Conservation (phyloP, 2,113 vertebrate species). For the Gadus macrocephalus region DNA sequence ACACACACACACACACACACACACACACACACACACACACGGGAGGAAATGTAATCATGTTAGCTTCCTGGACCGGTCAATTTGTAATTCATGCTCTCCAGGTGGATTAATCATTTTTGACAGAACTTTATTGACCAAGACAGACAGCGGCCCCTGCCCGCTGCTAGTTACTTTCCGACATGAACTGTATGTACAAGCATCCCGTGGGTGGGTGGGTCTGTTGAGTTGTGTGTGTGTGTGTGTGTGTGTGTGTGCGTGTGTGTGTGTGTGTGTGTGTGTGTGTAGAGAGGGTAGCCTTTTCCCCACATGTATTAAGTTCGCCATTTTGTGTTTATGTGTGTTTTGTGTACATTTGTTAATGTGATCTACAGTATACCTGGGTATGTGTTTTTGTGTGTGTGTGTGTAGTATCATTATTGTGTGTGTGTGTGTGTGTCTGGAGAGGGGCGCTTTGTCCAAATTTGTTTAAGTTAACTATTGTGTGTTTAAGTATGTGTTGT, state of each 20-base stretch:
- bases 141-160: constrained; percentile 45
- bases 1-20: constrained; percentile 1
- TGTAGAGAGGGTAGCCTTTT: no score
- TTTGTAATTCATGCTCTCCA: constrained; percentile 55
- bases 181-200: constrained; percentile 35
- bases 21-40: constrained; percentile 20
- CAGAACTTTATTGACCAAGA: constrained; percentile 67
- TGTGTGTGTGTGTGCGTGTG: no score
- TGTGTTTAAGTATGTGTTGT: not conserved
- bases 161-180: constrained; percentile 55
- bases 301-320: no score
- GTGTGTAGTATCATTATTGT: not conserved
- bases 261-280: no score
- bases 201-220: no score
- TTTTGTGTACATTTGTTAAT: not conserved
- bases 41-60: constrained; percentile 54
- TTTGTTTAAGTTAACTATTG: no score
- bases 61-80: constrained; percentile 50
- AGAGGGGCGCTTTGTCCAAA: no score
- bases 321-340: not conserved
- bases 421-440: no score
- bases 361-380: not conserved
- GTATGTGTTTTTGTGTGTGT: not conserved
- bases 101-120: constrained; percentile 52
- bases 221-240: no score